Percentiles rank a stretch among this genome's conserved stretches.
These are phyloP conservation scores for Stegophylla sp. DNA, from an alignment of 2,888 invertebrate genomes.

Conservation along the genomic window DNA sequence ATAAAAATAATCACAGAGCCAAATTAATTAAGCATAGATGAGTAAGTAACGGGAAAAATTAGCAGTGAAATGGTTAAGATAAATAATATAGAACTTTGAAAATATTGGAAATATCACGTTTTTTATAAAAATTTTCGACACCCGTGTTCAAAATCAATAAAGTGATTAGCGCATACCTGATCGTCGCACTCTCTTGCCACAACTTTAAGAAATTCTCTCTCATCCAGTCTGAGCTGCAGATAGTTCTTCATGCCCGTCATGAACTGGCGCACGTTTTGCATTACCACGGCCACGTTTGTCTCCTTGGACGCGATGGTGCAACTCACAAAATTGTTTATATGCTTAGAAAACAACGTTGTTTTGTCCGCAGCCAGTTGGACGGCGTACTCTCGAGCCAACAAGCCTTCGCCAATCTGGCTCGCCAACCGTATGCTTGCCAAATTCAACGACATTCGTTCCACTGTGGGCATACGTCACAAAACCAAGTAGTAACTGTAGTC, in stretches of 20 bases:
- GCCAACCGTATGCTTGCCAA: conserved; percentile 70
- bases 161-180: conserved; percentile 68
- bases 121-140: too few relatives aligned
- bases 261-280: conserved; percentile 92
- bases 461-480: too few relatives aligned
- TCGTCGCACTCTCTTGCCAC: conserved; percentile 86
- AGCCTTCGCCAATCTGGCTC: conserved; percentile 73
- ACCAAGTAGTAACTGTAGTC: too few relatives aligned
- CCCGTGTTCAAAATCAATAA: too few relatives aligned
- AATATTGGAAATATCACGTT: too few relatives aligned
- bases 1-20: too few relatives aligned
- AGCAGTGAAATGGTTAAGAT: too few relatives aligned
- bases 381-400: conserved; percentile 79
- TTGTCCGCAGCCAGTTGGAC: conserved; percentile 82
- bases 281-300: conserved; percentile 83
- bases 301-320: conserved; percentile 91
- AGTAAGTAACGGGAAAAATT: too few relatives aligned
- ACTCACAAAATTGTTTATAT: conserved; percentile 90
- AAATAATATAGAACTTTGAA: too few relatives aligned
- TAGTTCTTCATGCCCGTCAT: conserved; percentile 99
- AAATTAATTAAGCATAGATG: too few relatives aligned
- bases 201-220: conserved; percentile 88
- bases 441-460: too few relatives aligned
- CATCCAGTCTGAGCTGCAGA: conserved; percentile 92
- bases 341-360: conserved; percentile 88